A percentile compares a stretch with the other conserved stretches of the same genome.
Conservation (phyloP, 2,113 vertebrate species). For the Leucoraja erinaceus region DNA sequence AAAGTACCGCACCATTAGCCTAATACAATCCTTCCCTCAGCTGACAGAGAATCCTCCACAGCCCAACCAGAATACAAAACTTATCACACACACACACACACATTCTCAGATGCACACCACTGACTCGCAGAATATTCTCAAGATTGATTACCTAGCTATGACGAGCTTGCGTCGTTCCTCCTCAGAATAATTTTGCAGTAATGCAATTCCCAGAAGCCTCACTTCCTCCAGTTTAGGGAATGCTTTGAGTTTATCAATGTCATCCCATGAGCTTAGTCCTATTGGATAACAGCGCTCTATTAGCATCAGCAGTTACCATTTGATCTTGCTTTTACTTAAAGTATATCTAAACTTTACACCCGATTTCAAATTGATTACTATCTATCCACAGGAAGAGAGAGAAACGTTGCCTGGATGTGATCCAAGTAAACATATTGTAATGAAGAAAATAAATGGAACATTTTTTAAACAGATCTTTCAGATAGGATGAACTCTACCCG, state of each 20-base stretch:
- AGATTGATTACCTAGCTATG: slow-evolving; percentile 64
- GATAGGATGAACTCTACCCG: background rate
- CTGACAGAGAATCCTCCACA: background rate
- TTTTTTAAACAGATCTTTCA: background rate
- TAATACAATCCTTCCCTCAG: background rate
- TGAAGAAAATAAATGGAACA: background rate
- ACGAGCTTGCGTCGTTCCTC: slow-evolving; percentile 82
- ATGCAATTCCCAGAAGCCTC: slow-evolving; percentile 79
- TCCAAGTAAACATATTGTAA: background rate
- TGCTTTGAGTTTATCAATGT: slow-evolving; percentile 85
- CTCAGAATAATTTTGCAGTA: slow-evolving; percentile 79
- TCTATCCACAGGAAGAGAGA: background rate
- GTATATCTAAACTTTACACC: background rate
- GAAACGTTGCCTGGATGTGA: background rate
- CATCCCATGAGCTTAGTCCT: slow-evolving; percentile 87
- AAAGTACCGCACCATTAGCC: background rate
- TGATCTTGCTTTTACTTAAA: background rate
- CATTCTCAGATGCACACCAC: background rate
- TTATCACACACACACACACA: background rate
- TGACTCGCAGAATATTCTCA: background rate
- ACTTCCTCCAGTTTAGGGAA: slow-evolving; percentile 89
- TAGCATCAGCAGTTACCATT: background rate
- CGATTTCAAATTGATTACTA: background rate
- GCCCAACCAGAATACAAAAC: background rate
- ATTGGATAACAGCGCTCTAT: slow-evolving; percentile 44